Base-by-base conservation (phyloP, 2,797 vertebrate genomes). In the Odontamblyopus rebecca region DNA sequence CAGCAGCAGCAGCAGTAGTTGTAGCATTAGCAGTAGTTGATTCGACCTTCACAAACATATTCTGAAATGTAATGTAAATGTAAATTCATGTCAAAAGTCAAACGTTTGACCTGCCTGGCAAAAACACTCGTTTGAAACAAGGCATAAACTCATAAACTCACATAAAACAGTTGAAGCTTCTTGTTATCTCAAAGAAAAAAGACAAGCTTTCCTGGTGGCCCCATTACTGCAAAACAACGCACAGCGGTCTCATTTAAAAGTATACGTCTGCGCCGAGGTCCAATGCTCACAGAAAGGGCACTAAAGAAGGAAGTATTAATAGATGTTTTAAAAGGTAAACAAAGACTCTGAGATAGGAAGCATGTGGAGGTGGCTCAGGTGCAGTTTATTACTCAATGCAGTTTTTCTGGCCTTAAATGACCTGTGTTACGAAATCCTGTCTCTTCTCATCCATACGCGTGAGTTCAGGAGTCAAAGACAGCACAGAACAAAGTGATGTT, bases 401-500 rank as follows among this genome's bases (percentile, higher is more conserved):
- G 82, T 69, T 61, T 38, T 79, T 78, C 81, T 81, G 84, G 84
- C 85, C 78, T 66, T 30, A 64, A 65, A 4, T 27, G 76, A 90
- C 82, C 86, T 56, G 69, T 62, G 73, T 86, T 81, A 87, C 72
- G 74, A 86, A 89, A 86, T 70, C 65, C 59, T 75, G 71, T 76
- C 62, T 75, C 70, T 30, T 75, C 76, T 80, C 63, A 44, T n/a
- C 16, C 69, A 72, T 27, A 69, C 71, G 68, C 41, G 53, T 51
- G 44, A 74, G 80, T 67, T 77, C 19, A 12, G 73, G 60, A 60
- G 51, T 57, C 48, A 82, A 84, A 84, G 63, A 73, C 79, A 68
- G 79, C 19, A 32, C 62, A 74, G 81, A 88, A 88, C 85, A 89
- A 87, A 82, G 81, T 72, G 80, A 86, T 83, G 75, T 74, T 77